Evolutionary conservation across 2,797 vertebrate genomes (phyloP), one percentile per base, ranked within the genome.

Genomic region (Neoniphon sammara): DNA sequence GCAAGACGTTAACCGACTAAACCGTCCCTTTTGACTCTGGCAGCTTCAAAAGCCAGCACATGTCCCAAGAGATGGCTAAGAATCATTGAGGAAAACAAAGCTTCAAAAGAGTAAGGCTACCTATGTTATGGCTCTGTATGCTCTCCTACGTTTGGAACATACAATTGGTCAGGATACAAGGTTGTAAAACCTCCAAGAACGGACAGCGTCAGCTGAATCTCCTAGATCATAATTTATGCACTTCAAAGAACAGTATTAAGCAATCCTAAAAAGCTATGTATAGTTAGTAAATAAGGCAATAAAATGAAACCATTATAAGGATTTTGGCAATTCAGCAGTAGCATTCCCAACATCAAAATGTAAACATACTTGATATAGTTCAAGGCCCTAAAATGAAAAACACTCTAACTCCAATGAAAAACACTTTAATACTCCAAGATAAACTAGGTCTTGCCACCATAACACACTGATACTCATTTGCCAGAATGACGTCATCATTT

Each of bases 11-110:
- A 78, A 65, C 75, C 30, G 50, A 86, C 80, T 77, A 80, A 87
- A 89, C 85, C 77, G 86, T 75, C 70, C 78, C 80, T 77, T 91
- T 81, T 69, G 46, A 87, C 75, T 79, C 71, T 57, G 55, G 71
- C 69, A 57, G 81, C 83, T 87, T 92, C 85, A 78, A 87, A 89
- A 87, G 82, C 76, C 71, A 82, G 80, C 85, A 85, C 69, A 75
- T 68, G 54, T 89, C 77, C 77, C 66, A 57, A 53, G 67, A 63
- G 84, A 63, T 42, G 75, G 79, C 69, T 80, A 77, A 85, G 81
- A 68, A 78, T 77, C 77, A 70, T 73, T 36, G 64, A 73, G 11
- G 64, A 67, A 15, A 75, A 64, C 65, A 75, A 44, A 36, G 12
- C 11, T 42, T 42, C 11, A 42, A 42, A 12, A 53, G 10, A 4